These are phyloP conservation scores for Phylloscopus whistleri DNA, from an alignment of 2,113 vertebrate species.

Conservation along the genomic window DNA sequence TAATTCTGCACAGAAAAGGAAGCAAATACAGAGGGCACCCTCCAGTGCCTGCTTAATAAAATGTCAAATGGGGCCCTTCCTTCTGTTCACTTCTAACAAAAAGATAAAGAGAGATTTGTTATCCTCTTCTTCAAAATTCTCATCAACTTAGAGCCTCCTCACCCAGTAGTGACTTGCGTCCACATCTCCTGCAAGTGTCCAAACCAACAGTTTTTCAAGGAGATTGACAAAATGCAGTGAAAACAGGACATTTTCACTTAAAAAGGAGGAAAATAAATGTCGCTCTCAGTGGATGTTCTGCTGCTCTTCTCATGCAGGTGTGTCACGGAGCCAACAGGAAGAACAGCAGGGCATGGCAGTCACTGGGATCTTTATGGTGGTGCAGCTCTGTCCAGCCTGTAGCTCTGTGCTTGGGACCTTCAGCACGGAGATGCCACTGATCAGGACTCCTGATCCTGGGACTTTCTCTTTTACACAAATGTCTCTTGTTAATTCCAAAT, in stretches of 20 bases:
- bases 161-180: neutral
- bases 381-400: neutral
- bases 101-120: neutral
- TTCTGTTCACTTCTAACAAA: neutral
- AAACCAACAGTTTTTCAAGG: neutral
- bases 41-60: neutral
- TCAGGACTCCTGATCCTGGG: neutral
- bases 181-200: neutral
- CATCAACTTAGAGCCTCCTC: neutral
- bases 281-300: neutral
- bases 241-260: neutral
- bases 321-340: neutral
- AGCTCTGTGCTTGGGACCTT: neutral
- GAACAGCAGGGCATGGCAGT: neutral
- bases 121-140: neutral
- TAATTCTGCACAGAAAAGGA: neutral
- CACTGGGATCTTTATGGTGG: neutral
- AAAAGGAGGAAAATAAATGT: neutral
- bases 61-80: neutral
- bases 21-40: neutral
- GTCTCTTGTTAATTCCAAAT: neutral
- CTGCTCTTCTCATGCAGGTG: neutral
- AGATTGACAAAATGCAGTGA: neutral
- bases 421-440: fast-evolving
- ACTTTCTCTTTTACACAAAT: neutral